Evolutionary conservation across 2,888 invertebrate species (phyloP).

Genomic region (Trachelus tabidus): DNA sequence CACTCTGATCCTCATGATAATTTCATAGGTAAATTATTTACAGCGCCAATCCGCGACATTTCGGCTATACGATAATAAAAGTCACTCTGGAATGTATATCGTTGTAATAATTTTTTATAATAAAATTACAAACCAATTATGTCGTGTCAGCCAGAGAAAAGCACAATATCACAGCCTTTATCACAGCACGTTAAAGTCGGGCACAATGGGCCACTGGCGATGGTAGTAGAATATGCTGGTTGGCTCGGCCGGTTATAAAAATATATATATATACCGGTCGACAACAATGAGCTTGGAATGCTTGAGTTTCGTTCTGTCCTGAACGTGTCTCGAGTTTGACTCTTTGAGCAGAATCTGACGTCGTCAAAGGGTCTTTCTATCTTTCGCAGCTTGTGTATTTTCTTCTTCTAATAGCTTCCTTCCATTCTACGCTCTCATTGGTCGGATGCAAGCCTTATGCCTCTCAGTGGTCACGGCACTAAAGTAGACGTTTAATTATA

Average conservation of each 20-base stretch:
- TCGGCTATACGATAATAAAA: no score
- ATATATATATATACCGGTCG: not conserved
- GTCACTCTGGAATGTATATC: no score
- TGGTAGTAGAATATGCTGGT: not conserved
- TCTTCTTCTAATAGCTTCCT: not conserved
- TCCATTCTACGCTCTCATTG: not conserved
- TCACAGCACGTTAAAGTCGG: slow-evolving; percentile 40
- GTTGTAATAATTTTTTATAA: no score
- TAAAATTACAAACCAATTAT: slow-evolving; percentile 1
- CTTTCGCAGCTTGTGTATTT: not conserved
- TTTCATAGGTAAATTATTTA: no score
- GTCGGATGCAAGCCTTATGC: not conserved
- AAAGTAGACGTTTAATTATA: slow-evolving; percentile 25
- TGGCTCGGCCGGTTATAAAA: not conserved
- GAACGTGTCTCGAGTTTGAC: not conserved
- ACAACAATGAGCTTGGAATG: not conserved
- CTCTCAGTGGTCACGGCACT: not conserved
- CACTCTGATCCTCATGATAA: no score
- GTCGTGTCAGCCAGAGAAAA: slow-evolving; percentile 15
- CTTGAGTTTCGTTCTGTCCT: not conserved
- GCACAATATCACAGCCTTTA: slow-evolving; percentile 45
- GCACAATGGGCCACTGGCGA: slow-evolving; percentile 22
- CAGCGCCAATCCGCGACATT: no score
- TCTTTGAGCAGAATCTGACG: not conserved
- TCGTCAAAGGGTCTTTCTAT: not conserved